Base-by-base conservation (phyloP, 2,888 invertebrate species). In the Troides aeacus region DNA sequence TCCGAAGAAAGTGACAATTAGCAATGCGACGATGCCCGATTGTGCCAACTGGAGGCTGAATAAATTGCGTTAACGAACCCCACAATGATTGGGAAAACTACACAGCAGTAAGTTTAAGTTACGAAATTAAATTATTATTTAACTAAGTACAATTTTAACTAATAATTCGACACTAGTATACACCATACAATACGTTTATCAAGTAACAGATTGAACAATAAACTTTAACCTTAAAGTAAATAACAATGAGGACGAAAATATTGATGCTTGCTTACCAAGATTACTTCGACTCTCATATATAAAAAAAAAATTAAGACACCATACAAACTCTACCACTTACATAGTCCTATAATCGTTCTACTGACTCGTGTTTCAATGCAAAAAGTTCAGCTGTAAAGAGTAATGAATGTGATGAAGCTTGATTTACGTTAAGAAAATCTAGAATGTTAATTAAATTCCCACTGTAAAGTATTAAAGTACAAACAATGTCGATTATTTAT, bases 1-100 rank as follows among this genome's bases (percentile, higher is more conserved):
- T 75, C 75, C 77, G 76, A 85, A 84, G 82, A 82, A 82, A 84
- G 81, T 80, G 82, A 82, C 87, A 89, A 90, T 90, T 89, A 90
- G 87, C 79, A 80, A 81, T 78, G 79, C 84, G 81, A 83, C 78
- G 79, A 81, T 79, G 81, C 79, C 79, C 77, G 85, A 87, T 88
- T 87, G 86, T 84, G 77, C 81, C 78, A 80, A 81, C 81, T 81
- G 81, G 79, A 76, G 78, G 76, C 76, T 75, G 80, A 81, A 79
- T 81, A 85, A 87, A 90, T 87, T 88, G 79, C 84, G 81, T 89
- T 89, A 88, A 79, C 80, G 71, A 75, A 71, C 73, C 71, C 62
- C 65, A 72, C 71, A 58, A 66, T 70, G 66, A 69, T 65, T 72
- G 56, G 65, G 70, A 57, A 70, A 70, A 74, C 73, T 72, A 24